These are phyloP conservation scores for Agapornis roseicollis DNA, from an alignment of 2,113 vertebrate genomes.

Conservation along the genomic window DNA sequence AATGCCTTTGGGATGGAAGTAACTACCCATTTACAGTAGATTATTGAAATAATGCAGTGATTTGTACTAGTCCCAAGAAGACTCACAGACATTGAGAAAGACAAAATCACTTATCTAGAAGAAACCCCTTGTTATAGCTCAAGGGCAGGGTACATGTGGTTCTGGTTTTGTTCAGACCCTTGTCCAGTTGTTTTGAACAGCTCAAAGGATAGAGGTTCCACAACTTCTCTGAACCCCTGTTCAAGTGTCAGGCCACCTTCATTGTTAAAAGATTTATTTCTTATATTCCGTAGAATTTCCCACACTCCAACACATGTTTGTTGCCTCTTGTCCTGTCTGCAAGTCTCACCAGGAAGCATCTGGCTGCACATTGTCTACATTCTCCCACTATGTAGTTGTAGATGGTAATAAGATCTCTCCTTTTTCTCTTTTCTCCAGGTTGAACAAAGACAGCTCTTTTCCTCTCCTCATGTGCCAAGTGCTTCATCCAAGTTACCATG, in stretches of 20 bases:
- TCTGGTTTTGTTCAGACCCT: not conserved
- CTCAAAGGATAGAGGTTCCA: not conserved
- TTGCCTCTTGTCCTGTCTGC: not conserved
- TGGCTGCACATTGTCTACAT: not conserved
- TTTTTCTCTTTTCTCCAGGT: not conserved
- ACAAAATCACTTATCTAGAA: not conserved
- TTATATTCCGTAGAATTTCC: not conserved
- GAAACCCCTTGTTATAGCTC: not conserved
- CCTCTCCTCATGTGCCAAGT: rapidly evolving
- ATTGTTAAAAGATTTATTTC: not conserved
- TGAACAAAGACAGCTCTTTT: not conserved
- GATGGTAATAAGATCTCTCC: not conserved
- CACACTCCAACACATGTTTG: rapidly evolving
- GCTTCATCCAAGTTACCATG: not conserved
- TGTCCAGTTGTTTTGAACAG: not conserved
- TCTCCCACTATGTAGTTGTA: rapidly evolving
- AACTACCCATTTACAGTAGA: not conserved
- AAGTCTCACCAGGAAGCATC: not conserved
- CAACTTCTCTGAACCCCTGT: not conserved
- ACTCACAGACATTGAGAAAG: not conserved
- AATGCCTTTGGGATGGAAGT: not conserved
- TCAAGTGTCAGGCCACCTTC: not conserved
- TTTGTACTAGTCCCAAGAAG: not conserved
- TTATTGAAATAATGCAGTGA: not conserved
- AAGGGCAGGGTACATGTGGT: not conserved